Evolutionary conservation across 2,888 invertebrate genomes (phyloP).

Genomic region (Molanna angustata): DNA sequence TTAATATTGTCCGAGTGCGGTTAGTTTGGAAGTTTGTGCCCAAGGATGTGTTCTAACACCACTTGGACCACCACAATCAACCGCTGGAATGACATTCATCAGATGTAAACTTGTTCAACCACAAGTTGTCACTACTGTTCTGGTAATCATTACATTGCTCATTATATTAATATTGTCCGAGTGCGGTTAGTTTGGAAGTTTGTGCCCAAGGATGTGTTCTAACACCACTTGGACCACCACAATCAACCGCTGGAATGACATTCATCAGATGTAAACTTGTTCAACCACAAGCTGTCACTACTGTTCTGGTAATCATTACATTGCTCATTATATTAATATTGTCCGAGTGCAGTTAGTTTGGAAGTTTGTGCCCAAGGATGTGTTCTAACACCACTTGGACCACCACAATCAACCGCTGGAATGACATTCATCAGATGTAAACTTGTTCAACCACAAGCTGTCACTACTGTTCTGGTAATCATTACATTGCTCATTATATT

Average conservation of each 20-base stretch:
- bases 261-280: conserved; percentile 81
- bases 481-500: no score
- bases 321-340: no score
- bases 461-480: conserved; percentile 75
- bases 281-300: conserved; percentile 81
- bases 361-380: conserved; percentile 81
- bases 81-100: conserved; percentile 85
- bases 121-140: conserved; percentile 81
- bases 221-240: conserved; percentile 81
- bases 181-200: conserved; percentile 83
- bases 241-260: conserved; percentile 83
- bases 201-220: conserved; percentile 75
- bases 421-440: conserved; percentile 83
- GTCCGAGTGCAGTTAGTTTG: conserved; percentile 84
- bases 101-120: conserved; percentile 78
- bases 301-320: conserved; percentile 73
- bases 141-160: no score
- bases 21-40: conserved; percentile 83
- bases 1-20: conserved; percentile 86
- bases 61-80: conserved; percentile 80
- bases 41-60: conserved; percentile 75
- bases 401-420: conserved; percentile 83
- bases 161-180: no score
- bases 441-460: conserved; percentile 80
- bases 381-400: conserved; percentile 77